Evolutionary conservation across 2,797 vertebrate genomes (phyloP).

Genomic region (Falco naumanni): DNA sequence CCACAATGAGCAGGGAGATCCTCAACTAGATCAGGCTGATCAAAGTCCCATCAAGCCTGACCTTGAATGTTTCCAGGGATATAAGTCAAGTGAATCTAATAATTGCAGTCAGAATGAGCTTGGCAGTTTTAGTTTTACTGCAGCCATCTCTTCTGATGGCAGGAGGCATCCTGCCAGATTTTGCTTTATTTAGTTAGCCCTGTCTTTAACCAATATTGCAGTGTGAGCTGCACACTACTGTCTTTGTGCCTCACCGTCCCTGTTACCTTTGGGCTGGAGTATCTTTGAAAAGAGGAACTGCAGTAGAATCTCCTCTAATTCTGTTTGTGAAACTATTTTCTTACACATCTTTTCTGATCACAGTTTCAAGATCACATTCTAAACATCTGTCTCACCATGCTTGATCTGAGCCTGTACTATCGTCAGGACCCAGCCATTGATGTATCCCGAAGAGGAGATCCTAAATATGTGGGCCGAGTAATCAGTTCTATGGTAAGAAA

Average conservation of each 20-base stretch:
- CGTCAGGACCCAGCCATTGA: constrained; percentile 72
- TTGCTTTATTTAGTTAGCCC: background rate
- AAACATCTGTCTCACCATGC: constrained; percentile 81
- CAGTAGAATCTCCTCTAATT: background rate
- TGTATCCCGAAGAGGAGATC: constrained; percentile 75
- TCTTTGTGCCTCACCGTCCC: background rate
- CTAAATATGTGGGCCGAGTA: constrained; percentile 83
- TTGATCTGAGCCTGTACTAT: constrained; percentile 81
- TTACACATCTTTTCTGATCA: background rate
- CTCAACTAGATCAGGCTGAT: background rate
- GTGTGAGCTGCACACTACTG: background rate
- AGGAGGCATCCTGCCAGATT: background rate
- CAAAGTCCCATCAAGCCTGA: background rate
- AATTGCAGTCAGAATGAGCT: background rate
- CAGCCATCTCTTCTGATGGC: background rate
- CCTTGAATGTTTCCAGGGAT: background rate
- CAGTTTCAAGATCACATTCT: constrained; percentile 88
- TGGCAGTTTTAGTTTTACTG: background rate
- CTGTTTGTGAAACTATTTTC: background rate
- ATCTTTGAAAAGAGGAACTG: background rate
- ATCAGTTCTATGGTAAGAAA: constrained; percentile 88
- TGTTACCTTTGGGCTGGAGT: background rate
- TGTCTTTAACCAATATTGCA: background rate
- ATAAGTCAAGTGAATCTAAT: background rate
- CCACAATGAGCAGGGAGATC: background rate